These are phyloP conservation scores for Cydia pomonella DNA, from an alignment of 1,140 invertebrate genomes.

Conservation along the genomic window DNA sequence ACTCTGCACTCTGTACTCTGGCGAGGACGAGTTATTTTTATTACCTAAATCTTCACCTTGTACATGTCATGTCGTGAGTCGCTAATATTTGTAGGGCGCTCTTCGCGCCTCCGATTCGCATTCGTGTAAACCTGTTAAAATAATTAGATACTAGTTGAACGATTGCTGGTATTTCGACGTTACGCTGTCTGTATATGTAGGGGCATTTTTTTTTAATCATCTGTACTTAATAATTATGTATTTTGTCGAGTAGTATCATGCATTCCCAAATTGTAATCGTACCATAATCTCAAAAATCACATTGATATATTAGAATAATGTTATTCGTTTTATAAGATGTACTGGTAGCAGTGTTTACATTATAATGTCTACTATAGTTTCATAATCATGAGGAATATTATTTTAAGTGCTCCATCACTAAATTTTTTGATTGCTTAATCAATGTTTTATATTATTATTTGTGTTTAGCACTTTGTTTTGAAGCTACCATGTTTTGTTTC, in stretches of 20 bases:
- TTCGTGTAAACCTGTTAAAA: conserved; percentile 28
- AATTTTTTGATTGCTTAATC: conserved; percentile 36
- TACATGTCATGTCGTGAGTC: conserved; percentile 48
- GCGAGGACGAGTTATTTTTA: conserved; percentile 68
- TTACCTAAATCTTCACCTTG: conserved; percentile 68
- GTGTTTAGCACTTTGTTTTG: conserved; percentile 19
- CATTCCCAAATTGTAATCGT: conserved; percentile 77
- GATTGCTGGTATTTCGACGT: conserved; percentile 50
- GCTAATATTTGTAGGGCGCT: conserved; percentile 34
- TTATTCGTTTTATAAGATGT: conserved; percentile 74
- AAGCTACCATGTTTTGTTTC: conserved; percentile 11
- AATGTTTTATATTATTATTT: conserved; percentile 50
- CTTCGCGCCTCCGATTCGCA: conserved; percentile 14
- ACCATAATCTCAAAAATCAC: conserved; percentile 67
- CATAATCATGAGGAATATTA: conserved; percentile 59
- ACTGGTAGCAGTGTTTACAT: conserved; percentile 61
- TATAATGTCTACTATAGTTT: conserved; percentile 61
- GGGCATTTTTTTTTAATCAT: conserved; percentile 67
- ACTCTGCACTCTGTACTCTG: no score
- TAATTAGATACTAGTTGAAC: conserved; percentile 50
- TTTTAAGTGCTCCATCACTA: conserved; percentile 47
- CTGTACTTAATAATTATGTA: conserved; percentile 76
- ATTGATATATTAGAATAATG: conserved; percentile 72
- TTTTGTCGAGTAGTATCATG: conserved; percentile 74
- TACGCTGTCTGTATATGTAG: conserved; percentile 61